These are phyloP conservation scores for Murina feae DNA, from an alignment of 2,113 vertebrate species.

Conservation along the genomic window DNA sequence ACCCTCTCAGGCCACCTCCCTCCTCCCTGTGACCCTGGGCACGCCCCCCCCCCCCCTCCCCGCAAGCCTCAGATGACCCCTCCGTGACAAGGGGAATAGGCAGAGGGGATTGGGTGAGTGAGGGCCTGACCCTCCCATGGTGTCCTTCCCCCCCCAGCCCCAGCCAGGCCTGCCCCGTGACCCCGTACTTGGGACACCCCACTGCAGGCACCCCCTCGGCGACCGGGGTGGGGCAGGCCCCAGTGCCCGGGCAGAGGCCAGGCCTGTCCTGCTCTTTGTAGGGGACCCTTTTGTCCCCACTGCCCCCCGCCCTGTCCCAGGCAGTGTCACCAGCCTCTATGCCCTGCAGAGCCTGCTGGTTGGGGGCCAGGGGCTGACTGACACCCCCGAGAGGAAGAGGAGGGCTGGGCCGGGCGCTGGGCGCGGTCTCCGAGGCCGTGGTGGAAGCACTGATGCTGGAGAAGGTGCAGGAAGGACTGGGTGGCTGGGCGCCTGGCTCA, in stretches of 20 bases:
- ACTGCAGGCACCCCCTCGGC: not conserved
- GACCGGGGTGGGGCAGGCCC: rapidly evolving
- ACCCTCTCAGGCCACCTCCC: not conserved
- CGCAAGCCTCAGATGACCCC: not conserved
- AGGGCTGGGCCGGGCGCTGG: rapidly evolving
- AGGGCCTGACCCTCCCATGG: rapidly evolving
- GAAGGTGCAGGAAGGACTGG: not conserved
- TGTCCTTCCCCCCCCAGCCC: rapidly evolving
- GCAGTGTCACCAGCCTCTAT: rapidly evolving
- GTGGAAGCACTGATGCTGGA: too few relatives aligned
- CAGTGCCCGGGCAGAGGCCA: too few relatives aligned
- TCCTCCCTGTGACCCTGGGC: not conserved
- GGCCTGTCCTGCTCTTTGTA: not conserved
- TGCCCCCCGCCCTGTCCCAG: rapidly evolving
- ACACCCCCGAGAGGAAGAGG: not conserved
- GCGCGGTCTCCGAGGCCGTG: too few relatives aligned
- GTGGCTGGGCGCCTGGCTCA: not conserved
- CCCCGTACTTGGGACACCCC: rapidly evolving
- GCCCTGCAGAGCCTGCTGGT: too few relatives aligned
- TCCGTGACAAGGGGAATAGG: not conserved
- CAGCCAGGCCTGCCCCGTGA: rapidly evolving
- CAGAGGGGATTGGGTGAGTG: not conserved
- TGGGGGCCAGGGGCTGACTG: rapidly evolving
- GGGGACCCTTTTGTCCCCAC: rapidly evolving
- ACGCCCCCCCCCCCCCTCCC: not conserved